Percentiles rank a stretch among this genome's conserved stretches.
Evolutionary conservation across 2,888 invertebrate species (phyloP).

Genomic region (Yponomeuta cagnagella): DNA sequence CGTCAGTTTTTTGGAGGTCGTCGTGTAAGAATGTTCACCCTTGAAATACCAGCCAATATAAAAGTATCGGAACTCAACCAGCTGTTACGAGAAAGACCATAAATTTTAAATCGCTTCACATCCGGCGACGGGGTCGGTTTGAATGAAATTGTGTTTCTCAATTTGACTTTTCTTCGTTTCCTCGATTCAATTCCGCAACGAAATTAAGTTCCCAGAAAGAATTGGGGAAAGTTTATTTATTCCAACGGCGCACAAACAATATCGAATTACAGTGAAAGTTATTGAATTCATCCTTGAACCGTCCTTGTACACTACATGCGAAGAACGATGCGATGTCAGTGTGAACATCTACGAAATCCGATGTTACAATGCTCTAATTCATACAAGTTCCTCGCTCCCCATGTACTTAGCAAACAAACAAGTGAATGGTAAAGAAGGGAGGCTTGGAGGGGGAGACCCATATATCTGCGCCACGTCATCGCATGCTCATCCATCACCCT

Average conservation of each 20-base stretch:
- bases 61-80: conserved; percentile 13
- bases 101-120: conserved; percentile 13
- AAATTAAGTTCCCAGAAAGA: conserved; percentile 3
- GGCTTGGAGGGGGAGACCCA: conserved; percentile 32
- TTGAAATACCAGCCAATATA: conserved; percentile 15
- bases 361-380: background rate
- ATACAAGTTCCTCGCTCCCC: background rate
- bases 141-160: conserved; percentile 13
- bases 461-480: conserved; percentile 50
- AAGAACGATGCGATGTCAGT: background rate
- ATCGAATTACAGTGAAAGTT: background rate
- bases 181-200: background rate
- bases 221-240: background rate
- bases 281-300: background rate
- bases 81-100: conserved; percentile 10
- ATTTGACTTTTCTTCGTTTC: conserved; percentile 11
- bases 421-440: conserved; percentile 26
- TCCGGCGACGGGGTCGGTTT: conserved; percentile 8
- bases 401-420: background rate
- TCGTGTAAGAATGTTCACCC: conserved; percentile 16
- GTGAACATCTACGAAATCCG: background rate
- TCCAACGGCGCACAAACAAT: background rate
- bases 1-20: conserved; percentile 4
- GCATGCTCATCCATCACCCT: conserved; percentile 56
- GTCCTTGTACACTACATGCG: background rate